Evolutionary conservation across 35 echinoderm and acorn worm genomes (phyloP), one percentile per base, ranked within the genome.

Genomic region (Diadema setosum): DNA sequence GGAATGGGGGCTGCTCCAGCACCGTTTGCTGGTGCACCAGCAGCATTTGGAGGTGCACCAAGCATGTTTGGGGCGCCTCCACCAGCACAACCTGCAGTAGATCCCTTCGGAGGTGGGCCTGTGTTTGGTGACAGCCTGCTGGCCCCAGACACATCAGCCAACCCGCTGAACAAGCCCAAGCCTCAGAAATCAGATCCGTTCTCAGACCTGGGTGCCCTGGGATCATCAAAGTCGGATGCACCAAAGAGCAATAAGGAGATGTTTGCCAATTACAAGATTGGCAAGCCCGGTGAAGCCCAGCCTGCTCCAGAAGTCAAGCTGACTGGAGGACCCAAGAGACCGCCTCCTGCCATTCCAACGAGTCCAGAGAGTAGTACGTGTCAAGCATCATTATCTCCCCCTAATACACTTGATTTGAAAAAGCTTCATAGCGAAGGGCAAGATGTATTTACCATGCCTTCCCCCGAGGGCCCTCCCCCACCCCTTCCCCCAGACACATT

Each of bases 201-300:
- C 39, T 84, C 84, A 20, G 92, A 89, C 52, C 56, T 99, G 7
- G 93, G 81, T 15, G 37, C 88, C 8, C 82, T 99, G 48, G 82
- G 94, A 24, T 59, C 74, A 24, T 37, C 61, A 11, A 82, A 86
- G 40, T n/a, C 46, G 0, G 83, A 81, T 18, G 44, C 70, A 14
- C 37, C 58, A 8, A 93, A 93, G 42, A 94, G 76, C 31, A 74
- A 63, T 55, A 99, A 94, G 55, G 93, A 99, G 24, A 86, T 83
- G 75, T 94, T 94, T 75, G 75, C 92, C 5, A 84, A 67, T 3
- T 97, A 90, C 52, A 93, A 93, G 88, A 97, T 97, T 82, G 95
- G 91, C 25, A 97, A 97, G 39, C 95, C 95, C 0, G 95, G 95
- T 15, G 91, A 93, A 84, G 91, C 93, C 6, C 57, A 39, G 14